These are phyloP conservation scores for Oreotrochilus melanogaster DNA, from an alignment of 2,113 vertebrate genomes.

Conservation along the genomic window DNA sequence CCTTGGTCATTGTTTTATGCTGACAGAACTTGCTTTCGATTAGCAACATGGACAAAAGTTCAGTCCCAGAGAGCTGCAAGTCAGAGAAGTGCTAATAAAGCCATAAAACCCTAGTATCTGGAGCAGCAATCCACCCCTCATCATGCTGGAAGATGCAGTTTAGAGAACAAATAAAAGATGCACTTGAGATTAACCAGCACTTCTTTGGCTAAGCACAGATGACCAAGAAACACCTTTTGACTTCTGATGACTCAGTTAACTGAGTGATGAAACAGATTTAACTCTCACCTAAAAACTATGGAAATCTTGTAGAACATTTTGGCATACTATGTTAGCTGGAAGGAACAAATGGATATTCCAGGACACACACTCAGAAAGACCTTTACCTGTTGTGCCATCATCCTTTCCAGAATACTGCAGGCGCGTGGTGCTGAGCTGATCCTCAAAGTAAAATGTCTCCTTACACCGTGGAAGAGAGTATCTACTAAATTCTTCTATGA, in stretches of 20 bases:
- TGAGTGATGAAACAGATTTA: not conserved
- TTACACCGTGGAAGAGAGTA: not conserved
- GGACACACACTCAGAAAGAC: not conserved
- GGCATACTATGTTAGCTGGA: not conserved
- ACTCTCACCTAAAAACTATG: not conserved
- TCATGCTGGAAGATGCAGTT: not conserved
- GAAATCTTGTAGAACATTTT: not conserved
- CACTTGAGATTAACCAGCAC: not conserved
- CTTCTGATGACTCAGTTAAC: not conserved
- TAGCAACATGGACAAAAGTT: not conserved
- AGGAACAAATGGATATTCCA: not conserved
- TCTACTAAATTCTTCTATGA: not conserved
- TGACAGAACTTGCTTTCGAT: not conserved
- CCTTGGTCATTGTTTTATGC: not conserved
- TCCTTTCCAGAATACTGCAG: no score
- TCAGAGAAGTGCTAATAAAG: not conserved
- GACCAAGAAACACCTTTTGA: not conserved
- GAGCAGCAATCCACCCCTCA: not conserved
- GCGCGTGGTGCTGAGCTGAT: accelerated
- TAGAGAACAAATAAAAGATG: not conserved
- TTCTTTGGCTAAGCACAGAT: not conserved
- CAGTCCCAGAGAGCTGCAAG: not conserved
- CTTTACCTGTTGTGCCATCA: accelerated
- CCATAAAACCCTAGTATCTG: not conserved
- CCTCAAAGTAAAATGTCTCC: not conserved